phyloP scores from a whole-genome alignment of 1,140 invertebrate species.

The Drosophila mauritiana region DNA sequence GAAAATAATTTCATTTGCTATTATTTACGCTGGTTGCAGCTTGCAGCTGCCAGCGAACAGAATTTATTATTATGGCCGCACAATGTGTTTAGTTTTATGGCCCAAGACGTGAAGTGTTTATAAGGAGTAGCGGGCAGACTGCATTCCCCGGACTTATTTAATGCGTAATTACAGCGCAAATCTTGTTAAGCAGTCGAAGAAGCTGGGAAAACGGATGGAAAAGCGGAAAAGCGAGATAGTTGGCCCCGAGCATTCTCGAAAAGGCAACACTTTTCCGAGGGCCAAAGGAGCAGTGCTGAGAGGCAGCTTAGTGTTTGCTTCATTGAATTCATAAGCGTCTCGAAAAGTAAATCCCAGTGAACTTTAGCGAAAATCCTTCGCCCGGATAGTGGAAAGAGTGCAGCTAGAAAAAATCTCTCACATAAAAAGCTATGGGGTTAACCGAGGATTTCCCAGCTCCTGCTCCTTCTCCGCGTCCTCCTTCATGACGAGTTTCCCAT shows the following conservation, averaged over 20 bases:
- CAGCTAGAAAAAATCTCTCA: constrained; percentile 24
- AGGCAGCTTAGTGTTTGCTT: constrained; percentile 69
- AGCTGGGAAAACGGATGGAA: constrained; percentile 19
- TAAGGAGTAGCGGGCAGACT: constrained; percentile 31
- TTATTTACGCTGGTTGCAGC: constrained; percentile 39
- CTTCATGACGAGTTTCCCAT: background rate
- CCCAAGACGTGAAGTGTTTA: constrained; percentile 66
- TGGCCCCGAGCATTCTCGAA: constrained; percentile 24
- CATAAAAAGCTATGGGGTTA: constrained; percentile 46
- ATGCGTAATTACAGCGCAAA: constrained; percentile 76
- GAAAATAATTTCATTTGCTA: constrained; percentile 41
- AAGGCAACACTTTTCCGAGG: constrained; percentile 34
- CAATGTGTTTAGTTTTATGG: constrained; percentile 79
- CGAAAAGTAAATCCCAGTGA: constrained; percentile 54
- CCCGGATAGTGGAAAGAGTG: constrained; percentile 2
- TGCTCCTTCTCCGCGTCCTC: background rate
- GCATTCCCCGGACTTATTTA: constrained; percentile 67
- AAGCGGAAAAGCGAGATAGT: constrained; percentile 21
- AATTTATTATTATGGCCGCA: constrained; percentile 76
- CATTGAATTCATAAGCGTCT: constrained; percentile 76
- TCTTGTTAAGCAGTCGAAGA: constrained; percentile 58
- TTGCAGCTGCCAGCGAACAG: constrained; percentile 51
- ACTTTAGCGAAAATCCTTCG: constrained; percentile 39
- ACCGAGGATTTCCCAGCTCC: constrained; percentile 31
- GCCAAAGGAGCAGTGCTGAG: constrained; percentile 34